Evolutionary conservation across 1,140 invertebrate genomes (phyloP).

Genomic region (Lordiphosa collinella): DNA sequence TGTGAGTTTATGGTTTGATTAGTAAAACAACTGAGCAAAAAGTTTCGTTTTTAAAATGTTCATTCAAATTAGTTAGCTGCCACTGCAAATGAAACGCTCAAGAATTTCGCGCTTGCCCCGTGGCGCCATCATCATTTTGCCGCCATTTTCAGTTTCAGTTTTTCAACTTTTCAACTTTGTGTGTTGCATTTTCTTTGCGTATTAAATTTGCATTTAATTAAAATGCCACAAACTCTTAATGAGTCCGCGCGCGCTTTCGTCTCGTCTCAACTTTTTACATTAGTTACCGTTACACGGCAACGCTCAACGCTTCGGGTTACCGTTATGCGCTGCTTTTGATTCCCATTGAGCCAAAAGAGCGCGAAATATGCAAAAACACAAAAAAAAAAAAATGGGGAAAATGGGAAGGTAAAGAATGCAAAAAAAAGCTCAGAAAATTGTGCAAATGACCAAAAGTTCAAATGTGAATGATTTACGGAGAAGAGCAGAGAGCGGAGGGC

Average conservation of each 20-base stretch:
- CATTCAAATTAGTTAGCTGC: slow-evolving; percentile 5
- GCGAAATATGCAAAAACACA: slow-evolving; percentile 41
- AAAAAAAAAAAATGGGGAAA: neutral
- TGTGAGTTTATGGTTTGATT: no score
- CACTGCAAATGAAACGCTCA: neutral
- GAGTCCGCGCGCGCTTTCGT: slow-evolving; percentile 19
- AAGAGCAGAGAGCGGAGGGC: slow-evolving; percentile 9
- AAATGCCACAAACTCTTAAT: slow-evolving; percentile 59
- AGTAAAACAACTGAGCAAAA: no score
- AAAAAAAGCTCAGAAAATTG: slow-evolving; percentile 28
- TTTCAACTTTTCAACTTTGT: slow-evolving; percentile 23
- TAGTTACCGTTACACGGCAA: slow-evolving; percentile 46
- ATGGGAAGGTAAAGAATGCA: no score
- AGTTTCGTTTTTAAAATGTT: no score
- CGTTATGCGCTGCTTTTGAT: slow-evolving; percentile 29
- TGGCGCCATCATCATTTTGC: slow-evolving; percentile 22
- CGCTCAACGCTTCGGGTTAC: slow-evolving; percentile 44
- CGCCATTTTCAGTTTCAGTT: slow-evolving; percentile 21
- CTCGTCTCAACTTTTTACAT: slow-evolving; percentile 44
- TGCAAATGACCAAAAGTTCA: slow-evolving; percentile 57
- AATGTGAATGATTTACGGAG: slow-evolving; percentile 53
- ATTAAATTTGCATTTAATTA: slow-evolving; percentile 63
- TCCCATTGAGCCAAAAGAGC: slow-evolving; percentile 53
- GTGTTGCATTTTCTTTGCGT: slow-evolving; percentile 46
- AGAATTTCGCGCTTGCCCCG: slow-evolving; percentile 1